Percentiles rank a stretch among this genome's conserved stretches.
Evolutionary conservation across 2,113 vertebrate species (phyloP).

Genomic region (Platichthys stellatus): DNA sequence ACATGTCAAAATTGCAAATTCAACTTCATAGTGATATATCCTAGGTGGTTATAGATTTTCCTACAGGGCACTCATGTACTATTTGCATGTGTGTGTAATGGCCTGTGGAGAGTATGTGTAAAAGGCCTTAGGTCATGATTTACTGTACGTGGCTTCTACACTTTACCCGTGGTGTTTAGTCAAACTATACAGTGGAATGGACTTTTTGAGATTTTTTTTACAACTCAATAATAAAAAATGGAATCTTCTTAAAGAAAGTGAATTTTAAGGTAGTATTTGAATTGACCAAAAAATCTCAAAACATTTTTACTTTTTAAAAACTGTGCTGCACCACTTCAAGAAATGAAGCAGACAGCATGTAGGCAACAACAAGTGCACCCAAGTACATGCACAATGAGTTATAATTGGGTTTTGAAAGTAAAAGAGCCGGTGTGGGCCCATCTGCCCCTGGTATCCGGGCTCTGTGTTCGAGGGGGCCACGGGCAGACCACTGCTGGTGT

Average conservation of each 20-base stretch:
- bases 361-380: conserved; percentile 14
- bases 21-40: too few relatives aligned
- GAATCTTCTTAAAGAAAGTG: not conserved
- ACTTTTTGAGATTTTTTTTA: not conserved
- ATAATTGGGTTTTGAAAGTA: conserved; percentile 59
- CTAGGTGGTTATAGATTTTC: too few relatives aligned
- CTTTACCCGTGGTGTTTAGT: not conserved
- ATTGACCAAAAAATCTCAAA: not conserved
- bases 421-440: conserved; percentile 49
- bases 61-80: too few relatives aligned
- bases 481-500: conserved; percentile 48
- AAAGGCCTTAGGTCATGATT: too few relatives aligned
- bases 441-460: conserved; percentile 60
- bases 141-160: too few relatives aligned
- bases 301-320: not conserved
- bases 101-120: too few relatives aligned
- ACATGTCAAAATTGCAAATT: too few relatives aligned
- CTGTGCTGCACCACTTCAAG: not conserved
- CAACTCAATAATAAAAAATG: not conserved
- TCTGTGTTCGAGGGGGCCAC: conserved; percentile 51
- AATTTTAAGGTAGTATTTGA: conserved; percentile 5
- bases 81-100: too few relatives aligned
- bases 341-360: conserved; percentile 17
- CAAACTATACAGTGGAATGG: not conserved
- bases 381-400: conserved; percentile 20